phyloP scores from a whole-genome alignment of 2,797 vertebrate species.

The Muscicapa striata region DNA sequence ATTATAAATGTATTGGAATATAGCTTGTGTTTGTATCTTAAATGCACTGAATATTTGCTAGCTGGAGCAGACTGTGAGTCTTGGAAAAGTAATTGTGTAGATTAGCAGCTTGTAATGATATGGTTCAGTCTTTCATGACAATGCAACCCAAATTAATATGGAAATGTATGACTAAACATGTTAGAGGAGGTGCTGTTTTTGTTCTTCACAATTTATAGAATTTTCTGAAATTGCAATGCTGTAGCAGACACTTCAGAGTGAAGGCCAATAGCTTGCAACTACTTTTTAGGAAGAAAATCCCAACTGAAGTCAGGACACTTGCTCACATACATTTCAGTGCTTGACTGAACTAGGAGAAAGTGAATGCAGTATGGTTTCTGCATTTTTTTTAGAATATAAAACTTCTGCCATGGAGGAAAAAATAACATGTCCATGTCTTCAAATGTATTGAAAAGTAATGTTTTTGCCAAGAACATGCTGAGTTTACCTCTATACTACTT shows the following conservation, averaged over 20 bases:
- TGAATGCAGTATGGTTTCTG: background rate
- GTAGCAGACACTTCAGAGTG: background rate
- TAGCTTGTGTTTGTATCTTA: background rate
- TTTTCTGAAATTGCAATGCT: background rate
- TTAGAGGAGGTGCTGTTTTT: constrained; percentile 5
- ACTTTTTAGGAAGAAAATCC: background rate
- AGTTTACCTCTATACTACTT: background rate
- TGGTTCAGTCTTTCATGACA: background rate
- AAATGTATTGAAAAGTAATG: background rate
- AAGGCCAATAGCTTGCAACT: background rate
- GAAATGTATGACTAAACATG: constrained; percentile 16
- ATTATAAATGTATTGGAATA: background rate
- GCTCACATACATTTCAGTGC: background rate
- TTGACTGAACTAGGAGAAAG: background rate
- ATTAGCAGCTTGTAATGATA: constrained; percentile 5
- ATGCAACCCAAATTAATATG: background rate
- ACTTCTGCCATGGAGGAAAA: background rate
- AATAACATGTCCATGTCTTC: background rate
- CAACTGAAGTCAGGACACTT: background rate
- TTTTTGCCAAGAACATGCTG: background rate
- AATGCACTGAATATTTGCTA: background rate
- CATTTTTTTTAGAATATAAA: background rate
- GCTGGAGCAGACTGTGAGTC: background rate
- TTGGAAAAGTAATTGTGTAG: background rate
- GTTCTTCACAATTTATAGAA: constrained; percentile 7